Percentiles rank a stretch among this genome's conserved stretches.
These are phyloP conservation scores for Rhineura floridana DNA, from an alignment of 2,113 vertebrate species.

Conservation along the genomic window DNA sequence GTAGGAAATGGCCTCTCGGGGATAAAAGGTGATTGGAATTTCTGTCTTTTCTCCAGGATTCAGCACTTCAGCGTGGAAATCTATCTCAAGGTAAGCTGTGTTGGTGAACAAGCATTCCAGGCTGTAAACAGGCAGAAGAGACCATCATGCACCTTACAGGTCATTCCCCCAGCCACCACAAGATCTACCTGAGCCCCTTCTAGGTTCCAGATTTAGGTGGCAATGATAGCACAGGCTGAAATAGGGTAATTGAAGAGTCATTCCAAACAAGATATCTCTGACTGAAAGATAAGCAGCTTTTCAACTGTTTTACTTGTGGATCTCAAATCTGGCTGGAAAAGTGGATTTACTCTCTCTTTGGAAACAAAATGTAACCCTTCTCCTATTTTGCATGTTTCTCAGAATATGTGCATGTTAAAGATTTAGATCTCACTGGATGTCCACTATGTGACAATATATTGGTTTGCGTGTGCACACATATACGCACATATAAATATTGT, in stretches of 20 bases:
- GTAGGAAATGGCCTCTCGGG: constrained; percentile 77
- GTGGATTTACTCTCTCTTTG: background rate
- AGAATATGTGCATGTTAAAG: too few relatives aligned
- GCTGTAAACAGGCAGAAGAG: constrained; percentile 69
- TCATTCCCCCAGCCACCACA: background rate
- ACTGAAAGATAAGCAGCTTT: background rate
- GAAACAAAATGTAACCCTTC: background rate
- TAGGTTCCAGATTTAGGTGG: background rate
- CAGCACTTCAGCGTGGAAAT: constrained; percentile 72
- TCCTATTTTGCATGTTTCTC: too few relatives aligned
- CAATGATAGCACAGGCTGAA: background rate
- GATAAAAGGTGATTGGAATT: constrained; percentile 83
- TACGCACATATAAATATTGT: too few relatives aligned
- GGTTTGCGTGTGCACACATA: too few relatives aligned
- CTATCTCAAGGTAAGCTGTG: constrained; percentile 75
- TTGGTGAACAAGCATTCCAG: constrained; percentile 80
- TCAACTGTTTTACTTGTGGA: background rate
- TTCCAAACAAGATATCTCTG: background rate
- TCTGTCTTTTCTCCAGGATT: constrained; percentile 74
- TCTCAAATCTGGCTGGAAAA: background rate
- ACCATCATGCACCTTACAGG: background rate
- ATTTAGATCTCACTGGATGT: too few relatives aligned
- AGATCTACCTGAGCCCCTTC: background rate
- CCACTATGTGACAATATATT: too few relatives aligned
- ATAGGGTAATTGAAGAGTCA: background rate